phyloP scores from a whole-genome alignment of 1,140 invertebrate species.

The Drosophila mayri region DNA sequence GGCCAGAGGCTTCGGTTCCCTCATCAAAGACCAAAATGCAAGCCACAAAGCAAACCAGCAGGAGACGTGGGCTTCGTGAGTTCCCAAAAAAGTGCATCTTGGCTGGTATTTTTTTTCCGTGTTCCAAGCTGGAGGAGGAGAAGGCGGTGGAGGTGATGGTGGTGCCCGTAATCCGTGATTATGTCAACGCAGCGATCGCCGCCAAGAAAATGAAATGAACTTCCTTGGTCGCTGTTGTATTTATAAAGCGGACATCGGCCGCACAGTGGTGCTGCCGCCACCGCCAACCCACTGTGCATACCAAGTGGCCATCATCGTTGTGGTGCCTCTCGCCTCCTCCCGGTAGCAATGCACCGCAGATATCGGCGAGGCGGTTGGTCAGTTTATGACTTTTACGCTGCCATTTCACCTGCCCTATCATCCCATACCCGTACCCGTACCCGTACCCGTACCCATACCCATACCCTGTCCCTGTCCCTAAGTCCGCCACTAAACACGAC shows the following conservation, averaged over 20 bases:
- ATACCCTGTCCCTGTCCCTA: background rate
- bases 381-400: conserved; percentile 74
- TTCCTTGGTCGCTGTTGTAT: conserved; percentile 83
- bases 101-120: background rate
- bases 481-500: background rate
- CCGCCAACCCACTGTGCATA: conserved; percentile 51
- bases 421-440: background rate
- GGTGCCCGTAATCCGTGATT: conserved; percentile 47
- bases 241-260: conserved; percentile 80
- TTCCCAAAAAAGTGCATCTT: conserved; percentile 25
- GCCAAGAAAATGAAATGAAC: conserved; percentile 81
- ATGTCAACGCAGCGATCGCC: conserved; percentile 72
- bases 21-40: conserved; percentile 11
- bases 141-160: background rate
- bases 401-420: conserved; percentile 66
- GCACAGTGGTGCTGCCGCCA: conserved; percentile 23
- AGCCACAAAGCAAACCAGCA: conserved; percentile 16
- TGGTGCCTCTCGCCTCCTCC: background rate
- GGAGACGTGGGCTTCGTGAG: conserved; percentile 22
- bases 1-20: conserved; percentile 12
- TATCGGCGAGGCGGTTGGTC: conserved; percentile 44
- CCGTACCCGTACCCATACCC: background rate
- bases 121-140: background rate
- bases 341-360: conserved; percentile 7
- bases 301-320: conserved; percentile 27